Evolutionary conservation across 2,113 vertebrate species (phyloP).

Genomic region (Macroglossus sobrinus): DNA sequence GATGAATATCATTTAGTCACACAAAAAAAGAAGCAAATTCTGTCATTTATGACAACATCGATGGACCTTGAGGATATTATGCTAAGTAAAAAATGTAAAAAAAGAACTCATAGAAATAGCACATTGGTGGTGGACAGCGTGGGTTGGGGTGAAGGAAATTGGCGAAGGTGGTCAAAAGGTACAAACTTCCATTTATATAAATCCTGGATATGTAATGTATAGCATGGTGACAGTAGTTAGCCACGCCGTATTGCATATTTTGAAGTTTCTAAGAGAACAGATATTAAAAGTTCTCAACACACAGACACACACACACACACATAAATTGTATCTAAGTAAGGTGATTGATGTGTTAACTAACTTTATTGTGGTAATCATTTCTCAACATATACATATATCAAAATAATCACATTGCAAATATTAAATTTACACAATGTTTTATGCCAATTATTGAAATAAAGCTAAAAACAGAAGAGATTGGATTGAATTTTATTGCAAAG

Average conservation of each 20-base stretch:
- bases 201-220: background rate
- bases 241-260: background rate
- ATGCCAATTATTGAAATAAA: background rate
- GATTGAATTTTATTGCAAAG: background rate
- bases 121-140: background rate
- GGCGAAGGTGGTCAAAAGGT: background rate
- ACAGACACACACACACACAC: background rate
- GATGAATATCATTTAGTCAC: background rate
- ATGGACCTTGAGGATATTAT: background rate
- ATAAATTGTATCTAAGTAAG: background rate
- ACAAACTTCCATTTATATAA: background rate
- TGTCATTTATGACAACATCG: background rate
- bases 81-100: background rate
- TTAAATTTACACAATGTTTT: background rate
- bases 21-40: background rate
- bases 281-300: background rate
- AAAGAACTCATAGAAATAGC: background rate
- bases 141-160: background rate
- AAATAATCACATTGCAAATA: background rate
- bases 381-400: background rate
- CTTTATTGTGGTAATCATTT: background rate
- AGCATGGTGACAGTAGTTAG: background rate
- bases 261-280: background rate
- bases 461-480: background rate
- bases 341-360: background rate